Conservation (phyloP, 2,797 vertebrate genomes). For the Cossypha caffra region DNA sequence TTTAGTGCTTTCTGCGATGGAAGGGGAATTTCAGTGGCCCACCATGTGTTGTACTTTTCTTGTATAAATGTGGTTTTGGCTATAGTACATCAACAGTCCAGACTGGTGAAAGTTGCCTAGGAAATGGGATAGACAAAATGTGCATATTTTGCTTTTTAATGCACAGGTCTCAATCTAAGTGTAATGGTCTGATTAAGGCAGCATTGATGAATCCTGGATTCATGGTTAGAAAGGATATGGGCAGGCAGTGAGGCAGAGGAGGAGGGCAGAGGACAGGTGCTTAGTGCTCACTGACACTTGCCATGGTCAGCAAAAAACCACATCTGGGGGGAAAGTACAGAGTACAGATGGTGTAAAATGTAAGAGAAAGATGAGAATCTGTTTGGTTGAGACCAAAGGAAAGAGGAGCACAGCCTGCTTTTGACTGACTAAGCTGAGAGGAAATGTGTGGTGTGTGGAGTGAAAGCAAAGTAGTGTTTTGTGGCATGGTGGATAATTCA, state of each 20-base stretch:
- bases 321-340: not conserved
- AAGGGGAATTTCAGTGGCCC: not conserved
- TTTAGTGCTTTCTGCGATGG: not conserved
- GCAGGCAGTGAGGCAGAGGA: not conserved
- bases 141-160: not conserved
- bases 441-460: not conserved
- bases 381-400: not conserved
- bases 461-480: not conserved
- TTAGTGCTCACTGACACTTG: not conserved
- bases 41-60: not conserved
- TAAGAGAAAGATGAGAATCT: not conserved
- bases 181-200: constrained; percentile 4
- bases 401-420: not conserved
- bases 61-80: not conserved
- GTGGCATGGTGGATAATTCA: not conserved
- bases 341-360: not conserved
- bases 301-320: not conserved
- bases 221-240: not conserved
- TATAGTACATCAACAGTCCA: not conserved
- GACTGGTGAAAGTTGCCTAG: not conserved
- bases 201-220: not conserved
- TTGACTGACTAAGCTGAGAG: not conserved
- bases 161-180: not conserved
- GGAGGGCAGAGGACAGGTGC: not conserved
- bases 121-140: not conserved